Evolutionary conservation across 2,113 vertebrate genomes (phyloP).

Genomic region (Apistogramma diplotaenia): DNA sequence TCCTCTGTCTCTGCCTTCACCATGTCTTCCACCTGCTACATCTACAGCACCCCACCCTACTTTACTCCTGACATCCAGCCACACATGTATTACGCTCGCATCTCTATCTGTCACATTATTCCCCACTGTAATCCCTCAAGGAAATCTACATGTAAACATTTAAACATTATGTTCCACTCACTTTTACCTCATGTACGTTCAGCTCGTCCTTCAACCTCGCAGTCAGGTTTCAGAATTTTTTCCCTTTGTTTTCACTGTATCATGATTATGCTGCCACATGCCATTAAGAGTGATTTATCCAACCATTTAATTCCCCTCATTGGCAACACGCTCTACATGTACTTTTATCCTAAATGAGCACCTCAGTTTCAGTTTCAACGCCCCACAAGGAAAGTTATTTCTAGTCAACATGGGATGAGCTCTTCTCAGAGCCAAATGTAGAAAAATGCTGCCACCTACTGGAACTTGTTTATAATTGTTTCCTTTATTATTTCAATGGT

Average conservation of each 20-base stretch:
- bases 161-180: background rate
- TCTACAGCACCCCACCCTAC: slow-evolving; percentile 25
- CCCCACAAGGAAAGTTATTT: background rate
- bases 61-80: background rate
- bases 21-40: slow-evolving; percentile 72
- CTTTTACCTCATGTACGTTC: background rate
- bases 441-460: slow-evolving; percentile 57
- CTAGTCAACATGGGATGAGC: background rate
- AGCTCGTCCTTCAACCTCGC: background rate
- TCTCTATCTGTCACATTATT: background rate
- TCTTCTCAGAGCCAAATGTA: background rate
- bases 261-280: background rate
- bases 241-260: background rate
- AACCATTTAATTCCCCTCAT: background rate
- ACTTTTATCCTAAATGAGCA: slow-evolving; percentile 13
- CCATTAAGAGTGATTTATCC: background rate
- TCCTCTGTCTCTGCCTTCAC: slow-evolving; percentile 64
- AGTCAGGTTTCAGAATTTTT: background rate
- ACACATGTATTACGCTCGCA: background rate
- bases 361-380: slow-evolving; percentile 17
- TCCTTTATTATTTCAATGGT: background rate
- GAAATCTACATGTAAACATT: background rate
- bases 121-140: background rate
- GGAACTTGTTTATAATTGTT: background rate
- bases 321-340: slow-evolving; percentile 5